Evolutionary conservation across 53 echinoderm and acorn worm genomes (phyloP).

Genomic region (Paracentrotus lividus): DNA sequence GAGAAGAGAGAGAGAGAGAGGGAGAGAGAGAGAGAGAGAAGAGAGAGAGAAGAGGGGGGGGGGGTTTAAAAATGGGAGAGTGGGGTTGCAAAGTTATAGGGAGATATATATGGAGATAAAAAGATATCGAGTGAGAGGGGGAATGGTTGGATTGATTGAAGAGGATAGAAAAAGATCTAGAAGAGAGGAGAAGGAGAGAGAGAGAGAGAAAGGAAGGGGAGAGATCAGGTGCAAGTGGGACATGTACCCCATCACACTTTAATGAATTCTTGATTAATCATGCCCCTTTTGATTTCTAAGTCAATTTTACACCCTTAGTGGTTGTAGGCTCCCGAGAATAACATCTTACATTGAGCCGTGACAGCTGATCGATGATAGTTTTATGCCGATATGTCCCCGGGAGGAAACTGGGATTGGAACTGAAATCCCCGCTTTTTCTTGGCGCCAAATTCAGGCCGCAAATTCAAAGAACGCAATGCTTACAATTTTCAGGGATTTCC

Average conservation of each 20-base stretch:
- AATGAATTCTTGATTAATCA: slow-evolving; percentile 4
- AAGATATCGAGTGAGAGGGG: background rate
- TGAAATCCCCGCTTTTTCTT: background rate
- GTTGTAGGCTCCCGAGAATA: background rate
- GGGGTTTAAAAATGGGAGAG: background rate
- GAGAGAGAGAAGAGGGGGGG: background rate
- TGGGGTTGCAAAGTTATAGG: background rate
- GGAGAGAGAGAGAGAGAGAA: background rate
- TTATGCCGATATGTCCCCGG: background rate
- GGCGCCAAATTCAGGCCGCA: background rate
- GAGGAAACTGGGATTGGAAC: background rate
- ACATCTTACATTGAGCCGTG: background rate
- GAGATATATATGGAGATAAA: too few relatives aligned
- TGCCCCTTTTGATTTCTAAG: background rate
- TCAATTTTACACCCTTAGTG: background rate
- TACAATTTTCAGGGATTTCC: too few relatives aligned
- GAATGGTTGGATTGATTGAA: background rate
- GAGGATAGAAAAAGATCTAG: background rate
- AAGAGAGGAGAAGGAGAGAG: background rate
- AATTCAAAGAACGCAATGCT: background rate
- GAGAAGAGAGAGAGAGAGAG: background rate
- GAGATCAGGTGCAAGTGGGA: background rate
- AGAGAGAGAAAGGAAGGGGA: background rate
- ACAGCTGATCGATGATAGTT: background rate
- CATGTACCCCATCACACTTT: background rate